These are phyloP conservation scores for Poecile montanus DNA, from an alignment of 2,797 vertebrate genomes.

Conservation along the genomic window DNA sequence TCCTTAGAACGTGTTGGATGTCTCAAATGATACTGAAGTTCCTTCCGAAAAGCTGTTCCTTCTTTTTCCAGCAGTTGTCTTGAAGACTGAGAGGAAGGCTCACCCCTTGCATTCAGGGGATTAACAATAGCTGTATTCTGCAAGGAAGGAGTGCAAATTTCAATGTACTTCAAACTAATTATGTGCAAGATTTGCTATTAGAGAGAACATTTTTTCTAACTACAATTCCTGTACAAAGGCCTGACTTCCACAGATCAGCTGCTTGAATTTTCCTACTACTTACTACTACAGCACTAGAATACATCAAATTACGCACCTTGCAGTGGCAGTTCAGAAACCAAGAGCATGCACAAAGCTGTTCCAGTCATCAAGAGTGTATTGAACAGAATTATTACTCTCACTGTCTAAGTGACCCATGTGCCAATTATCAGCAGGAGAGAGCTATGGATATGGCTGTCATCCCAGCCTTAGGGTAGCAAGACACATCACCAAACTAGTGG, in stretches of 20 bases:
- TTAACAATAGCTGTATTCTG: conserved; percentile 85
- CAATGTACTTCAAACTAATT: background rate
- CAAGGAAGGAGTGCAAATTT: conserved; percentile 22
- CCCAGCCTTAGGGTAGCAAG: background rate
- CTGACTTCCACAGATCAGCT: background rate
- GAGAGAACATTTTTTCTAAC: background rate
- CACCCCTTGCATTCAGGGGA: rapidly evolving
- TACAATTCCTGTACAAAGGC: background rate
- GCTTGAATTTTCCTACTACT: background rate
- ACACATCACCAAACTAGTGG: background rate
- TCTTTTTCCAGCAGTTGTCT: conserved; percentile 58
- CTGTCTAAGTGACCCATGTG: background rate
- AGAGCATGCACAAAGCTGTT: background rate
- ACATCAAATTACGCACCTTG: background rate
- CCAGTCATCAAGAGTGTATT: background rate
- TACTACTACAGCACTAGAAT: background rate
- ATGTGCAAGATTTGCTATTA: background rate
- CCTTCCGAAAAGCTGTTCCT: conserved; percentile 22
- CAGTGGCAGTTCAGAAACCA: background rate
- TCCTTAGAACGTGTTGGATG: rapidly evolving
- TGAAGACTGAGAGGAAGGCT: conserved; percentile 34
- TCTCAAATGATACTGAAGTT: background rate
- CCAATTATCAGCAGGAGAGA: background rate
- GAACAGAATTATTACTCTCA: background rate
- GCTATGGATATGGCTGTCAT: background rate